Conservation (phyloP, 2,113 vertebrate genomes). For the Epinephelus lanceolatus region DNA sequence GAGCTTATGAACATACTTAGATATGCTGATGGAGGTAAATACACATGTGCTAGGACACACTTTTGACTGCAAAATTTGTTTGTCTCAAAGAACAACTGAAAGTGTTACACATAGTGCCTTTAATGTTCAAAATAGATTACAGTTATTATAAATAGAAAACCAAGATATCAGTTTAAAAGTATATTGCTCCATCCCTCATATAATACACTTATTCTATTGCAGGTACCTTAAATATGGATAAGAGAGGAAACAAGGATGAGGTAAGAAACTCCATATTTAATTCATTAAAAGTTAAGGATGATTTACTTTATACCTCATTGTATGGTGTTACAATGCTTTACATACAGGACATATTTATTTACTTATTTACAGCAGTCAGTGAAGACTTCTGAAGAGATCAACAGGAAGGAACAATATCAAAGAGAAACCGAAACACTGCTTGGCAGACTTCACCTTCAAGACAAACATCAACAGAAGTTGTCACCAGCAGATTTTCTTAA, state of each 20-base stretch:
- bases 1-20: no score
- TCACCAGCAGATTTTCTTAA: conserved; percentile 71
- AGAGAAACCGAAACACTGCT: conserved; percentile 18
- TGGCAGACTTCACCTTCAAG: conserved; percentile 55
- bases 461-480: conserved; percentile 61
- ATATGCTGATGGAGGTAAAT: no score
- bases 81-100: no score
- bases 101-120: no score
- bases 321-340: neutral
- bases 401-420: neutral
- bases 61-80: no score
- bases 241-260: neutral
- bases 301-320: neutral
- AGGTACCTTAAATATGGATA: neutral
- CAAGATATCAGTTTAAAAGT: no score
- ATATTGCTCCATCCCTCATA: no score
- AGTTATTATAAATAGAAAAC: no score
- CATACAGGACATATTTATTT: neutral
- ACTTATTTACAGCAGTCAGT: neutral
- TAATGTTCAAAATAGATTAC: no score
- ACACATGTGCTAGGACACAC: no score
- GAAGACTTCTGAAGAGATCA: neutral
- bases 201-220: no score
- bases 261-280: conserved; percentile 1
- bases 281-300: neutral